Evolutionary conservation across 2,888 invertebrate genomes (phyloP), one percentile per base, ranked within the genome.

Genomic region (Cistogaster globosa): DNA sequence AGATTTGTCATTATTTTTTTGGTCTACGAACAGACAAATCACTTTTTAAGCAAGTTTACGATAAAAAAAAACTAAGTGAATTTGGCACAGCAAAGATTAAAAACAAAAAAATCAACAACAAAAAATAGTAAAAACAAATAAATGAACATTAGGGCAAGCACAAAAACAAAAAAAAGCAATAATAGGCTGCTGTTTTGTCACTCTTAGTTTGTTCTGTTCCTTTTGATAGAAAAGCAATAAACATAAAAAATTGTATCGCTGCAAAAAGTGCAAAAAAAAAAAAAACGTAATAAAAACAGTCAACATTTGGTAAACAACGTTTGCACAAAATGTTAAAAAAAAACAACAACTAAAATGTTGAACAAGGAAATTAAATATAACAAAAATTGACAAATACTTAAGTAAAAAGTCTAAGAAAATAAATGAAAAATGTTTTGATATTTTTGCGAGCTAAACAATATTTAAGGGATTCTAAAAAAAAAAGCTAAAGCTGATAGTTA

Each of bases 311-410:
- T 48, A 57, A 81, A 77, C 18, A 81, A 81, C 72, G 78, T 74
- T 74, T 63, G 55, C 6, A 42, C 51, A 57, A 42, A 12, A 65
- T 65, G 18, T 22, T 38, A 57, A 76, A 48, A 18, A 67, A 63
- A 18, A 45, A 55, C n/a, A 55, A 2, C 20, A 48, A 62, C 18
- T 58, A 72, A 77, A 72, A 74, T 58, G 16, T n/a, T 32, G 42
- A 78, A 75, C 75, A 85, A 78, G 85, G 85, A 85, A 85, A 85
- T 85, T 82, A 85, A 79, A 85, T 85, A 82, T 78, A 85, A 78
- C 71, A 82, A 78, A 82, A 81, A 65, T 67, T 78, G 85, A 85
- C 85, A 85, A 82, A 85, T 75, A n/a, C n/a, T n/a, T n/a, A 82
- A 78, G 78, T 45, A 71, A 62, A 57, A 77, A 67, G n/a, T 48